Base-by-base conservation (phyloP, 2,888 invertebrate species). In the Nesidiocoris tenuis region DNA sequence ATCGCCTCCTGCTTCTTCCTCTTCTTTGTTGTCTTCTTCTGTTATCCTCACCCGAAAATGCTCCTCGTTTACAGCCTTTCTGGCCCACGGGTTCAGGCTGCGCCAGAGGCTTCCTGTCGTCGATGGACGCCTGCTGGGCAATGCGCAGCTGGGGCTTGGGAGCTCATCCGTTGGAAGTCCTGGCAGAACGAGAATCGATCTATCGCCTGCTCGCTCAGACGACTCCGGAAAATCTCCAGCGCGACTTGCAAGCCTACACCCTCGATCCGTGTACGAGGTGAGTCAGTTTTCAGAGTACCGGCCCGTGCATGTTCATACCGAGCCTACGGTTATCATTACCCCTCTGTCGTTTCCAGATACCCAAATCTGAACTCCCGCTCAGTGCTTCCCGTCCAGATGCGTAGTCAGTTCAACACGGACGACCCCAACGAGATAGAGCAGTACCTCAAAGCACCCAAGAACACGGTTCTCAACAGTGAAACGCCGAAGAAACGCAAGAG, bases 41-140 rank as follows among this genome's bases (percentile, higher is more conserved):
- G 16, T 7, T 12, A 16, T 7, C 54, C 54, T 16, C 54, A 16
- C 7, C 54, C n/a, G n/a, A n/a, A n/a, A n/a, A n/a, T n/a, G n/a
- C n/a, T n/a, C n/a, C n/a, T n/a, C n/a, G 76, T 79, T 84, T 84
- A 1, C 81, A 89, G 88, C 95, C 95, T 0, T 99, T 99, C 85
- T 99, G 99, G 98, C 99, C 98, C 2, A 98, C 97, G 0, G 99
- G 99, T 0, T 97, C 97, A 1, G 99, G 99, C 0, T 97, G 97
- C 85, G 98, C 98, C 0, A 88, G 98, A 75, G 98, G 98, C 16
- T 98, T 98, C 84, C 87, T 99, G 1, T 95, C 96, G 19, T 94
- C 95, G 1, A 88, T 98, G 84, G 98, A 99, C 86, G 93, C 97
- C 0, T 95, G 95, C 16, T 99, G 98, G 96, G 94, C 95, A 79